Percentiles rank a stretch among this genome's conserved stretches.
phyloP scores from a whole-genome alignment of 1,140 invertebrate species.

The Drosophila virilis region DNA sequence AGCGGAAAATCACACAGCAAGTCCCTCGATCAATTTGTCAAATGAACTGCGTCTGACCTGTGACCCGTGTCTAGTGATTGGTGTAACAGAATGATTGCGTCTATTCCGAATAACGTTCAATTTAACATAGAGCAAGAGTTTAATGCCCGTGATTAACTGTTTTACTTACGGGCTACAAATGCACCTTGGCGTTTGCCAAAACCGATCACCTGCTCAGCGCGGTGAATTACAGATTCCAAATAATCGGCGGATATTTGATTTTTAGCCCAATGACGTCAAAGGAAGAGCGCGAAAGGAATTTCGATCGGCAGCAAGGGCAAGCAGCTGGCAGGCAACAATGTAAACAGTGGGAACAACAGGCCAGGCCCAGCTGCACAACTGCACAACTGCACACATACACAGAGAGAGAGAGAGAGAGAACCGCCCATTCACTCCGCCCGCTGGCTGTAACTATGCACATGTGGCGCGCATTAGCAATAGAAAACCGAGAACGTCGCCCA shows the following conservation, averaged over 20 bases:
- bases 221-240: slow-evolving; percentile 41
- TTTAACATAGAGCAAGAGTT: too few relatives aligned
- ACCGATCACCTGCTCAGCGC: too few relatives aligned
- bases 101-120: too few relatives aligned
- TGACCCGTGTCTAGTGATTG: not conserved
- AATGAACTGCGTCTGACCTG: not conserved
- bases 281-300: slow-evolving; percentile 1
- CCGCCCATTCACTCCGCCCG: not conserved
- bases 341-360: not conserved
- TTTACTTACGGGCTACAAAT: too few relatives aligned
- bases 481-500: slow-evolving; percentile 27
- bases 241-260: not conserved
- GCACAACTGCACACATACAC: too few relatives aligned
- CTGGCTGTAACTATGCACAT: slow-evolving; percentile 47
- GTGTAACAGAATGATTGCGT: not conserved
- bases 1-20: too few relatives aligned
- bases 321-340: slow-evolving; percentile 21
- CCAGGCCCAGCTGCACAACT: not conserved
- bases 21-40: not conserved
- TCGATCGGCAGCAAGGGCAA: not conserved
- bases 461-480: slow-evolving; percentile 52
- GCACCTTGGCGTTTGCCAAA: too few relatives aligned
- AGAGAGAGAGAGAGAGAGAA: too few relatives aligned
- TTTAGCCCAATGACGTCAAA: slow-evolving; percentile 26
- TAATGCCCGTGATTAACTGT: too few relatives aligned